Conservation (phyloP, 2,113 vertebrate genomes). For the Shinisaurus crocodilurus region DNA sequence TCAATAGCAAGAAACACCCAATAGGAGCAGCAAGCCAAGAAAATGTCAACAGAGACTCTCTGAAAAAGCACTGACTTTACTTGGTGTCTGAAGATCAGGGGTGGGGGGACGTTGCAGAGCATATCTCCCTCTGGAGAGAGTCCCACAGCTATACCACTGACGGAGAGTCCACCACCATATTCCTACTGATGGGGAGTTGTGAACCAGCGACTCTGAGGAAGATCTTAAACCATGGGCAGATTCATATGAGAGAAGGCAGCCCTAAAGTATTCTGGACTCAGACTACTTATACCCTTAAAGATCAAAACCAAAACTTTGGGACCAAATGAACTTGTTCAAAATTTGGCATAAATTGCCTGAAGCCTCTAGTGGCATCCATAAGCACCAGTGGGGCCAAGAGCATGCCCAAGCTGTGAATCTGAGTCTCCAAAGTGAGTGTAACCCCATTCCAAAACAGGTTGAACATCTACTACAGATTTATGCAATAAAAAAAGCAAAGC, state of each 20-base stretch:
- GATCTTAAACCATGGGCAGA: not conserved
- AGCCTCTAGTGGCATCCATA: not conserved
- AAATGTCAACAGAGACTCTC: not conserved
- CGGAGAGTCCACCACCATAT: not conserved
- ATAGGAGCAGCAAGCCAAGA: not conserved
- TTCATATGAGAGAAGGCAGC: not conserved
- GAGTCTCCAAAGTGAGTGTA: not conserved
- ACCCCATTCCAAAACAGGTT: not conserved
- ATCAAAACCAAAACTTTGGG: not conserved
- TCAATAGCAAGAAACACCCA: not conserved
- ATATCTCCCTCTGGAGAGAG: not conserved
- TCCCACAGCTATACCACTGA: not conserved
- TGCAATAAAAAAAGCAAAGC: not conserved
- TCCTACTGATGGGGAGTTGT: not conserved
- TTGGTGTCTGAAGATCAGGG: too few relatives aligned
- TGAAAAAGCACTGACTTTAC: not conserved
- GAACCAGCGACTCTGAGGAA: not conserved
- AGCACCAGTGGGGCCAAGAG: not conserved
- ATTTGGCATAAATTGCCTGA: not conserved
- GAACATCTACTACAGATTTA: not conserved
- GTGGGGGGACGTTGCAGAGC: not conserved
- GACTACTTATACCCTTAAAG: not conserved
- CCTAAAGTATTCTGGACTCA: not conserved
- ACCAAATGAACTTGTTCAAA: not conserved
- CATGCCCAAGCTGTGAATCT: not conserved